Evolutionary conservation across 2,113 vertebrate species (phyloP).

Genomic region (Lynx canadensis): DNA sequence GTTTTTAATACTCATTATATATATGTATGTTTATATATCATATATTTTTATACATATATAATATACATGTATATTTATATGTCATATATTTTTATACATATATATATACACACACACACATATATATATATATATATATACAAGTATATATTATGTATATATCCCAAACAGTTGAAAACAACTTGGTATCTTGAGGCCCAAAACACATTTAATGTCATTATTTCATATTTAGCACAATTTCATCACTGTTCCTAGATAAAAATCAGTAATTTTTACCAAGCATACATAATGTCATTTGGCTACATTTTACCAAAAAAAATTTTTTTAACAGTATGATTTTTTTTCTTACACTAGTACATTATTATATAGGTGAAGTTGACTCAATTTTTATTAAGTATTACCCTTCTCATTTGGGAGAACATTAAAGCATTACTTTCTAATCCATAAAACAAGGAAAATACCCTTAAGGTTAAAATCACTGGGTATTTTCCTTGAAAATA

Average conservation of each 20-base stretch:
- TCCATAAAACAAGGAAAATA: background rate
- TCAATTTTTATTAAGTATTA: background rate
- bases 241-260: background rate
- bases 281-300: background rate
- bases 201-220: background rate
- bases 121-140: background rate
- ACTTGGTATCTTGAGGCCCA: background rate
- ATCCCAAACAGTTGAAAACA: background rate
- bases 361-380: background rate
- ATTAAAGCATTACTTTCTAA: background rate
- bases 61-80: background rate
- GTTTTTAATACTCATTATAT: too few relatives aligned
- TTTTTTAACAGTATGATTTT: background rate
- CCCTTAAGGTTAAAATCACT: background rate
- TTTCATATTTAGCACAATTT: background rate
- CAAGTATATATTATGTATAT: background rate
- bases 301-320: background rate
- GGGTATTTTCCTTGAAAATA: background rate
- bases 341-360: background rate
- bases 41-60: background rate
- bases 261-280: background rate
- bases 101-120: background rate
- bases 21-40: background rate
- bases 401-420: background rate
- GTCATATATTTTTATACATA: background rate